phyloP scores from a whole-genome alignment of 2,113 vertebrate genomes.

The Sturnus vulgaris region DNA sequence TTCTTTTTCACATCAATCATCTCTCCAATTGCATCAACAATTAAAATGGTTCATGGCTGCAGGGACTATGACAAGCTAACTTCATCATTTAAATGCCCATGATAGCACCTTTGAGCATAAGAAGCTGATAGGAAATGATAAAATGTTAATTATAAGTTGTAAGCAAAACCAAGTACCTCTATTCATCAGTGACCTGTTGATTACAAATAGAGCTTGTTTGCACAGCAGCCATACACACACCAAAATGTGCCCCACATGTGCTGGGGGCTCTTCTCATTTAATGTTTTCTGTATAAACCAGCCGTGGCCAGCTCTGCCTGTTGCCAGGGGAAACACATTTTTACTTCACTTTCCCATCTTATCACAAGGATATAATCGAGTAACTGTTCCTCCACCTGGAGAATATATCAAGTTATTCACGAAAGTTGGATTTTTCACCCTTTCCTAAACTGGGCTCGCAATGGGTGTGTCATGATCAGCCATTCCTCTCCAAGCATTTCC shows the following conservation, averaged over 20 bases:
- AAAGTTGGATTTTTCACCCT: not conserved
- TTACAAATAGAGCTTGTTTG: not conserved
- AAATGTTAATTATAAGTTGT: constrained; percentile 65
- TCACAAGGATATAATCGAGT: not conserved
- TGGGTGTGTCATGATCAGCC: not conserved
- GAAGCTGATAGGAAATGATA: constrained; percentile 43
- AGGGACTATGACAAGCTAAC: constrained; percentile 18
- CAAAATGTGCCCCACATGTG: not conserved
- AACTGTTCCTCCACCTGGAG: not conserved
- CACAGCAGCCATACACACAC: not conserved
- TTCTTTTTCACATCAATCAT: constrained; percentile 59
- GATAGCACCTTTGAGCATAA: not conserved
- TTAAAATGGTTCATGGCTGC: constrained; percentile 54
- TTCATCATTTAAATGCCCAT: constrained; percentile 37
- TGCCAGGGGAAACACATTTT: not conserved
- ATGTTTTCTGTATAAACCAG: not conserved
- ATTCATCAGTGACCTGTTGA: constrained; percentile 31
- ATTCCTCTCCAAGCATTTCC: not conserved
- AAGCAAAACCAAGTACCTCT: constrained; percentile 20
- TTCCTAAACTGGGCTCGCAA: not conserved
- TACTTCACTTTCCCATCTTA: not conserved
- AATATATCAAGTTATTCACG: not conserved
- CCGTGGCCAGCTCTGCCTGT: not conserved
- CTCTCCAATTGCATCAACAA: constrained; percentile 31
- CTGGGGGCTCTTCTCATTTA: not conserved